Evolutionary conservation across 2,888 invertebrate genomes (phyloP), one percentile per base, ranked within the genome.

Genomic region (Cristatella mucedo): DNA sequence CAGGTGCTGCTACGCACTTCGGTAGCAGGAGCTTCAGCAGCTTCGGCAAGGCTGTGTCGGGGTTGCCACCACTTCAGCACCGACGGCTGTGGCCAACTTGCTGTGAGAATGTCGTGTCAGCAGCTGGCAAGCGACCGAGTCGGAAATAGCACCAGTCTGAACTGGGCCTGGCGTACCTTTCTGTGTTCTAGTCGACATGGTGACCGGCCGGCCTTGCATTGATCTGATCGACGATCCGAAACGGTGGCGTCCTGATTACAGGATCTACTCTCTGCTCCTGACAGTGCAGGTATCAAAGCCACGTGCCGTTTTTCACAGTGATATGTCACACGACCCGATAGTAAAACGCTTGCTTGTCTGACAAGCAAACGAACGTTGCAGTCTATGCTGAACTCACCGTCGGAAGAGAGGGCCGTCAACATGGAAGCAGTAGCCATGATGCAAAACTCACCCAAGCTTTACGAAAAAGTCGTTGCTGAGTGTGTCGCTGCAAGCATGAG

Each of bases 401-500:
- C n/a, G n/a, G n/a, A n/a, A n/a, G n/a, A n/a, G n/a, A n/a, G n/a
- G 34, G 53, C 60, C 18, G 53, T 60, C 4, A 62, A 62, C 41
- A 37, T 46, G 3, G 57, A 61, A 29, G 62, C 62, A n/a, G 53
- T 52, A 9, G 51, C 56, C 26, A 54, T 62, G 55, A 45, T 58
- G 9, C 34, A 49, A 37, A 45, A 53, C 33, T 51, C 54, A 11
- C 61, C 62, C 4, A 53, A 56, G 38, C 44, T 54, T 9, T 62
- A 61, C 46, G 49, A 49, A 40, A 57, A 60, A 47, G 54, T 61
- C 50, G 55, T 58, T 30, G 48, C 49, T 15, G 59, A 61, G 40
- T 62, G 62, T 52, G 59, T 62, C 2, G 48, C 50, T n/a, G 54
- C 55, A 30, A 61, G 60, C 53, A 56, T 56, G 41, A 46, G 52